Evolutionary conservation across 2,797 vertebrate genomes (phyloP).

Genomic region (Malurus leucopterus): DNA sequence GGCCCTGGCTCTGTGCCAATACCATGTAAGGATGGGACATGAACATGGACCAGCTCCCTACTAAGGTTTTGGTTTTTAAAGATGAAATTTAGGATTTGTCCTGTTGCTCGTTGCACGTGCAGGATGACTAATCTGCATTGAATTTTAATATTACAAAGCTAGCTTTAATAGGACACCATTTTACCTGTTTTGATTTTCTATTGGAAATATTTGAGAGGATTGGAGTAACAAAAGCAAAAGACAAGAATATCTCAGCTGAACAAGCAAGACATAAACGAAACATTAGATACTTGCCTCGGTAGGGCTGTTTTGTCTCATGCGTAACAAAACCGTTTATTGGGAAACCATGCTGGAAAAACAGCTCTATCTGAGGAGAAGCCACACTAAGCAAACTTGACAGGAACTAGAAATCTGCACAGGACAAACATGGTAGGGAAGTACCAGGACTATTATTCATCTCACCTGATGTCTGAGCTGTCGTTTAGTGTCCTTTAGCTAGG

Average conservation of each 20-base stretch:
- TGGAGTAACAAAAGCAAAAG: neutral
- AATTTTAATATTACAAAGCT: neutral
- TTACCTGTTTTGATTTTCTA: neutral
- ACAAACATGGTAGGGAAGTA: neutral
- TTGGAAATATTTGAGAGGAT: neutral
- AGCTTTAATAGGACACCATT: neutral
- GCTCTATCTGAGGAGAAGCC: neutral
- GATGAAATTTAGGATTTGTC: neutral
- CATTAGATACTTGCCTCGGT: neutral
- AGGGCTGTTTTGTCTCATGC: neutral
- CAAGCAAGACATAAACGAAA: neutral
- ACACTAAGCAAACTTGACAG: neutral
- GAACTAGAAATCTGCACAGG: neutral
- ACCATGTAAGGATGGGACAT: constrained; percentile 35
- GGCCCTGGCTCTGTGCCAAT: constrained; percentile 1
- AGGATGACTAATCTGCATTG: neutral
- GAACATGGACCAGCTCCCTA: neutral
- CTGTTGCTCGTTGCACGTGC: neutral
- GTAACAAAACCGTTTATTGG: neutral
- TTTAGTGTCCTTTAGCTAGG: neutral
- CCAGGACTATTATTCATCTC: neutral
- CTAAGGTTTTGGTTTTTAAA: neutral
- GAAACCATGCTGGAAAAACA: neutral
- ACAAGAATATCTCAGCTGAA: neutral
- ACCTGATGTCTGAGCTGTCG: neutral